Base-by-base conservation (phyloP, 2,113 vertebrate species). In the Spheniscus mendiculus region DNA sequence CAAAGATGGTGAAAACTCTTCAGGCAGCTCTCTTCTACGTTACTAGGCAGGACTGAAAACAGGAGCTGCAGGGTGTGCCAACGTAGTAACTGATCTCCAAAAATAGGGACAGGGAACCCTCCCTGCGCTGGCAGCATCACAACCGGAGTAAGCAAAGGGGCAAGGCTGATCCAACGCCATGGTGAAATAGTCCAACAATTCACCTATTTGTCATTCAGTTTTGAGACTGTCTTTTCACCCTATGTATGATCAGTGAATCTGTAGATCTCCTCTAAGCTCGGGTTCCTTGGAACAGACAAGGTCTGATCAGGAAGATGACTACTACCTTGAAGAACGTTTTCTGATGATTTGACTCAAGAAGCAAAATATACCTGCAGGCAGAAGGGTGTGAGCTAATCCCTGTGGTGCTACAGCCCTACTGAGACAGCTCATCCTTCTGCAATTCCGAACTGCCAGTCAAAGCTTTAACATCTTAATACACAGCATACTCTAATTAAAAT, bases 401-500 rank as follows among this genome's bases (percentile, higher is more conserved):
- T 52, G 93, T 18, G 92, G 90, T 74, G 90, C 82, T 95, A 78
- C 94, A 97, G 89, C 84, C 96, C 97, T 78, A 83, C 85, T 92
- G 95, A 97, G 94, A 91, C 81, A 94, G 95, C 83, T 91, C 95
- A 97, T 96, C 91, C 91, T 93, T 44, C 94, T 85, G 96, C 96
- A 96, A 93, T 93, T 94, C 76, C 44, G 0, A 96, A 83, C 92
- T 96, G 96, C 92, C 97, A 97, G 83, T 97, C 97, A 97, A 95
- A 96, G 96, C 95, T 94, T 97, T 93, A 81, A 96, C 95, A 94
- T 97, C 95, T 97, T 98, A 98, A 97, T 97, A 95, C 95, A 79
- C 94, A 95, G 96, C 93, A 96, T 90, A 84, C 79, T 91, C 49
- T 98, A 98, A 98, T 98, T 98, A 98, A 97, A 96, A 97, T 90